A percentile compares a stretch with the other conserved stretches of the same genome.
phyloP scores from a whole-genome alignment of 2,888 invertebrate genomes.

The Lycaena phlaeas region DNA sequence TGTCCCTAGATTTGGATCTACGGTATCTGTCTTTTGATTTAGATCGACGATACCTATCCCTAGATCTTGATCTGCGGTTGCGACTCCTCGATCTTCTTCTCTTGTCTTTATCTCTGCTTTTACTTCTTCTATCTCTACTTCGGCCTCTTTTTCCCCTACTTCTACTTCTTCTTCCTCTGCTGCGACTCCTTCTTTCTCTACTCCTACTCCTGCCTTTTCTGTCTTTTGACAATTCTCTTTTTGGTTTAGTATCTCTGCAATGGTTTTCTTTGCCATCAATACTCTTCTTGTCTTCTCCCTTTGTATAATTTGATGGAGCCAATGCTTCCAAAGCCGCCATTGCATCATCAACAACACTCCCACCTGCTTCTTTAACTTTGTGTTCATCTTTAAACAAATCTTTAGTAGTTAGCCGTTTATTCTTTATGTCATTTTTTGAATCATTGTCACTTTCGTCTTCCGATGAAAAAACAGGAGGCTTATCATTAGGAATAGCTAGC shows the following conservation, averaged over 20 bases:
- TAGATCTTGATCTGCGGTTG: slow-evolving; percentile 35
- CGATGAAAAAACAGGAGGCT: slow-evolving; percentile 46
- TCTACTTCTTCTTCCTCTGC: slow-evolving; percentile 23
- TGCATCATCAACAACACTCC: slow-evolving; percentile 80
- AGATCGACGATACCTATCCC: slow-evolving; percentile 25
- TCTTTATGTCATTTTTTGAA: slow-evolving; percentile 27
- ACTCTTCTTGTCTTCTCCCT: slow-evolving; percentile 23
- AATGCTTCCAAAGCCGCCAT: slow-evolving; percentile 90
- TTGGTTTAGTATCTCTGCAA: slow-evolving; percentile 33
- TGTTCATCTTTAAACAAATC: slow-evolving; percentile 57
- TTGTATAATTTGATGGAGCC: slow-evolving; percentile 76
- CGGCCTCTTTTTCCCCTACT: slow-evolving; percentile 28
- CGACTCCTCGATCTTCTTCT: slow-evolving; percentile 35
- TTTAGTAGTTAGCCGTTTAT: slow-evolving; percentile 48
- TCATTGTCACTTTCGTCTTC: slow-evolving; percentile 52
- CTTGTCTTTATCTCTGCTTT: slow-evolving; percentile 26
- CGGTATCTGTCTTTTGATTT: slow-evolving; percentile 27
- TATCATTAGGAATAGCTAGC: slow-evolving; percentile 23
- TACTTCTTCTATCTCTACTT: slow-evolving; percentile 29
- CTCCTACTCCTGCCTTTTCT: slow-evolving; percentile 32
- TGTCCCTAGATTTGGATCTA: slow-evolving; percentile 30
- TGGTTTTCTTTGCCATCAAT: too few relatives aligned
- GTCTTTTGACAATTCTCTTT: slow-evolving; percentile 33
- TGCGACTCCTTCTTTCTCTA: slow-evolving; percentile 26
- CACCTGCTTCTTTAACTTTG: slow-evolving; percentile 26